Evolutionary conservation across 1,140 invertebrate genomes (phyloP), one percentile per base, ranked within the genome.

Genomic region (Philaenus spumarius): DNA sequence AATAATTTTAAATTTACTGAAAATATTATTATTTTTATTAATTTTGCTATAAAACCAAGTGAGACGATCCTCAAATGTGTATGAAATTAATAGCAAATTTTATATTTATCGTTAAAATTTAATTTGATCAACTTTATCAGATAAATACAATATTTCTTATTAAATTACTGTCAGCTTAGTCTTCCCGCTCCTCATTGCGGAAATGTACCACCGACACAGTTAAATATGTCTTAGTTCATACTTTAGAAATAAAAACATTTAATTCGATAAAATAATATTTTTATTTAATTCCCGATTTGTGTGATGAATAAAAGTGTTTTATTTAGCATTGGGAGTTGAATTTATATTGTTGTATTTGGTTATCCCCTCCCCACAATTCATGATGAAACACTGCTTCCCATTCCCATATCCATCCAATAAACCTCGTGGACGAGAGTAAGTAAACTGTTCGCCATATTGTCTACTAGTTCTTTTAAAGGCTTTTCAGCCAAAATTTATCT

Each of bases 341-440:
- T 26, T 11, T 51, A 51, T 2, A 15, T 6, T 6, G 30, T 23
- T 14, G 26, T 26, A 26, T 26, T 34, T 34, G 6, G 30, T 26
- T 34, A 15, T 26, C 7, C 30, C 15, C 9, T 15, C 12, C 30
- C 22, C 5, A 15, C 15, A 5, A 17, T 5, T 47, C n/a, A 6
- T 26, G 30, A n/a, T 26, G 23, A 9, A 2, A 24, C 22, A 51
- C n/a, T n/a, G 9, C 15, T 47, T 17, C 14, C 19, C 26, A 20
- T 47, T 47, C 26, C n/a, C 19, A 46, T 15, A 22, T 47, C 4
- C 17, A 30, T 34, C 5, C 47, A 51, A 34, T 51, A 30, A 51
- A 51, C 48, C 48, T 51, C 48, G 48, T 51, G 48, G 48, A 51
- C 20, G 19, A 47, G 12, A 17, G 19, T 24, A 23, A 2, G 24